Evolutionary conservation across 2,888 invertebrate genomes (phyloP).

Genomic region (Clunio marinus): DNA sequence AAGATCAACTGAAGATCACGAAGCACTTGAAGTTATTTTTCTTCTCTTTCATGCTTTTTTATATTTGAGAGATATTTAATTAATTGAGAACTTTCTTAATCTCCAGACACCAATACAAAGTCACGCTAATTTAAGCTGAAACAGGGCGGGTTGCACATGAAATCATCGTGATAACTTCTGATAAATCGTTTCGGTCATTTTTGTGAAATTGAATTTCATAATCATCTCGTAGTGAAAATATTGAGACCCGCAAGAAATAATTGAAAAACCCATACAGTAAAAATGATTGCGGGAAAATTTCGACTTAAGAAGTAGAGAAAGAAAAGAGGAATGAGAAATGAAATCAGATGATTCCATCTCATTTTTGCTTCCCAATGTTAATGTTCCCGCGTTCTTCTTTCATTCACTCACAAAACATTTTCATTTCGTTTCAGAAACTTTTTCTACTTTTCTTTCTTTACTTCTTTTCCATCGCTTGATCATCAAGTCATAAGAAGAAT

Average conservation of each 20-base stretch:
- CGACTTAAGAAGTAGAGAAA: neutral
- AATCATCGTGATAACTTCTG: slow-evolving; percentile 35
- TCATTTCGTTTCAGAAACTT: neutral
- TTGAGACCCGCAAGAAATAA: slow-evolving; percentile 16
- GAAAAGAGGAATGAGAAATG: neutral
- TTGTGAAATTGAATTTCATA: neutral
- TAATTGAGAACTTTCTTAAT: slow-evolving; percentile 31
- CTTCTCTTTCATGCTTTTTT: neutral
- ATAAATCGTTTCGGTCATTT: slow-evolving; percentile 25
- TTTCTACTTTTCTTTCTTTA: neutral
- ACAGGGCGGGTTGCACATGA: neutral
- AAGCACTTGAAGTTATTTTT: slow-evolving; percentile 35
- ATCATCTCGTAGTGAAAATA: too few relatives aligned
- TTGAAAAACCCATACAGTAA: neutral
- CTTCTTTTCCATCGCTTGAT: neutral
- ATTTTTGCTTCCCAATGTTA: slow-evolving; percentile 10
- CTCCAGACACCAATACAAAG: slow-evolving; percentile 29
- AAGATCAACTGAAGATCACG: slow-evolving; percentile 39
- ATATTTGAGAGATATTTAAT: slow-evolving; percentile 26
- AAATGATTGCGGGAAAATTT: neutral
- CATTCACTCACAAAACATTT: neutral
- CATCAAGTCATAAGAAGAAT: neutral
- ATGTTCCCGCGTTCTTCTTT: slow-evolving; percentile 6
- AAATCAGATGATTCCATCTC: slow-evolving; percentile 13
- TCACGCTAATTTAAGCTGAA: neutral